Evolutionary conservation across 2,113 vertebrate species (phyloP).

Genomic region (Camelus bactrianus): DNA sequence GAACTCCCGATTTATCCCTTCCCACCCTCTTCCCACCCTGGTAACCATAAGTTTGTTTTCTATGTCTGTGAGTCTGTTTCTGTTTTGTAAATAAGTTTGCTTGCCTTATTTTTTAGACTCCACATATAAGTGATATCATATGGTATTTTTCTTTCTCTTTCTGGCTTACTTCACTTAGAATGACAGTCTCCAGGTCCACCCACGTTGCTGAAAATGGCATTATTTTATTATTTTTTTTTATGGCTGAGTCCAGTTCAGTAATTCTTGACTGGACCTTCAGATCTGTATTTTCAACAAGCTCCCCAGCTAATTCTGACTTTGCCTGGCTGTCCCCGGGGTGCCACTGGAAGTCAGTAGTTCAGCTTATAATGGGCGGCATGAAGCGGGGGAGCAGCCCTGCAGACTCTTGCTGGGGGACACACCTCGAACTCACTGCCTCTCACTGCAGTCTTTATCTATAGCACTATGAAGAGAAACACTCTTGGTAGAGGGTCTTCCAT

Average conservation of each 20-base stretch:
- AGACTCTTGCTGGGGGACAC: background rate
- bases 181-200: too few relatives aligned
- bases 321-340: background rate
- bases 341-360: background rate
- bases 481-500: background rate
- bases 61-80: too few relatives aligned
- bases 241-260: background rate
- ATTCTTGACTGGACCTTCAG: background rate
- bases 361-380: background rate
- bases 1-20: too few relatives aligned
- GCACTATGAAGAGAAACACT: background rate
- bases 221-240: too few relatives aligned
- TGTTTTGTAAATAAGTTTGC: too few relatives aligned
- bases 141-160: too few relatives aligned
- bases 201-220: too few relatives aligned
- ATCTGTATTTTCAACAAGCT: background rate
- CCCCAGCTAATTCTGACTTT: background rate
- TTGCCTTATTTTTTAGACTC: too few relatives aligned
- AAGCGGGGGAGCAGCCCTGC: background rate
- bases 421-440: background rate
- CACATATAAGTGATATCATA: too few relatives aligned
- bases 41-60: too few relatives aligned
- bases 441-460: background rate
- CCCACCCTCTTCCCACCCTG: too few relatives aligned
- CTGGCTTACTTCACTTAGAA: too few relatives aligned